Evolutionary conservation across 2,888 invertebrate species (phyloP).

Genomic region (Caenorhabditis sinica): DNA sequence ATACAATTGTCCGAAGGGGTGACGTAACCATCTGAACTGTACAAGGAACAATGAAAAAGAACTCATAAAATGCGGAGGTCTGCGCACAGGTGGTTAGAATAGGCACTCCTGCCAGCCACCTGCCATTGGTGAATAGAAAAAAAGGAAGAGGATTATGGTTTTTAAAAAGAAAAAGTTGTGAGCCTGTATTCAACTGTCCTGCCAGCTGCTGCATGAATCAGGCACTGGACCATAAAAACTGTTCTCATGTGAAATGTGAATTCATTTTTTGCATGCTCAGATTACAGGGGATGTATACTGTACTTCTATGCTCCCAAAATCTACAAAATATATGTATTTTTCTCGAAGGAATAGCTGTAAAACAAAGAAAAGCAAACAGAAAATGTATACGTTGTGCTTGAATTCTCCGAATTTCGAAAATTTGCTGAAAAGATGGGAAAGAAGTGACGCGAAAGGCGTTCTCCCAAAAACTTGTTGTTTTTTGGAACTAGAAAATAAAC

Average conservation of each 20-base stretch:
- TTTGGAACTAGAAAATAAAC: conserved; percentile 12
- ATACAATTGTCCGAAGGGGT: conserved; percentile 51
- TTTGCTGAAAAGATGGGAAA: conserved; percentile 3
- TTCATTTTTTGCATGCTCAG: too few species aligned
- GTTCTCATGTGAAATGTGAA: neutral
- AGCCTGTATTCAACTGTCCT: neutral
- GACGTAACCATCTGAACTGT: conserved; percentile 46
- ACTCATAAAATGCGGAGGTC: conserved; percentile 52
- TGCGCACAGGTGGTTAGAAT: conserved; percentile 58
- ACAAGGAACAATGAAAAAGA: conserved; percentile 46
- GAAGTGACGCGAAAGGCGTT: neutral
- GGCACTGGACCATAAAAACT: conserved; percentile 3
- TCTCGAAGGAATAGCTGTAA: neutral
- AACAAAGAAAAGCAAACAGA: neutral
- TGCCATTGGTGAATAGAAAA: conserved; percentile 24
- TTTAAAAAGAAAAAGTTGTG: conserved; percentile 15
- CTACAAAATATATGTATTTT: neutral
- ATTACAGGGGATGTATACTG: neutral
- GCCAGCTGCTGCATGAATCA: conserved; percentile 22
- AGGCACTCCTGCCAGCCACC: conserved; percentile 55
- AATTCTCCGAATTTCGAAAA: neutral
- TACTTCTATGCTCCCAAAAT: too few species aligned
- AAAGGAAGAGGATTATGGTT: conserved; percentile 27
- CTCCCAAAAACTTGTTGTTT: conserved; percentile 22
- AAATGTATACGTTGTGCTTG: neutral